Evolutionary conservation across 2,113 vertebrate genomes (phyloP), one percentile per base, ranked within the genome.

Genomic region (Microcebus jonahi): DNA sequence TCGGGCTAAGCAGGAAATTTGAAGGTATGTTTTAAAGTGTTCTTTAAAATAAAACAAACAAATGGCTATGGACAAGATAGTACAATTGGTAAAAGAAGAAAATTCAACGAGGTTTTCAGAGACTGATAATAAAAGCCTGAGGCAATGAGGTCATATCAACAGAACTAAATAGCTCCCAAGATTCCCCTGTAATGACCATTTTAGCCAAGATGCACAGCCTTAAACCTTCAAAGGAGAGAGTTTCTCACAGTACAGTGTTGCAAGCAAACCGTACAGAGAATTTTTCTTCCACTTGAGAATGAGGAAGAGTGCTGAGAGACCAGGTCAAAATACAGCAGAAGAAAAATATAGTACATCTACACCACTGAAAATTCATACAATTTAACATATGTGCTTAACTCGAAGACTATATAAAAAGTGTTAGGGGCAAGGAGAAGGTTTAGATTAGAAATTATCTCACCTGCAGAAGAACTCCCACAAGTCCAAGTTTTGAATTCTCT

Each of bases 401-500:
- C 61, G 12, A 63, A 63, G 61, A 70, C 45, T 61, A 23, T 39
- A 57, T 8, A 45, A 45, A 92, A 63, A 80, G 42, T 92, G 90
- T 2, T 94, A 97, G 92, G 93, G 63, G 94, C 68, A 95, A 97
- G 80, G 3, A 98, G 77, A 68, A 34, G 96, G 80, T 96, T 97
- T 20, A 21, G 6, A 96, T 92, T 80, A 96, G 92, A 98, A 97
- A 97, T 73, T 55, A 81, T 97, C 98, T 98, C 98, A 99, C 99
- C 99, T 99, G 99, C 99, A 99, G 98, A 99, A 99, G 98, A 99
- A 99, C 98, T 99, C 99, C 99, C 99, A 99, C 94, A 99, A 98
- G 97, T 99, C 99, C 97, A 99, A 98, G 98, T 99, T 99, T 97
- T 99, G 99, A 98, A 99, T 99, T 98, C 99, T 99, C 98, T 99